phyloP scores from a whole-genome alignment of 2,797 vertebrate genomes.

The Acanthopagrus latus region DNA sequence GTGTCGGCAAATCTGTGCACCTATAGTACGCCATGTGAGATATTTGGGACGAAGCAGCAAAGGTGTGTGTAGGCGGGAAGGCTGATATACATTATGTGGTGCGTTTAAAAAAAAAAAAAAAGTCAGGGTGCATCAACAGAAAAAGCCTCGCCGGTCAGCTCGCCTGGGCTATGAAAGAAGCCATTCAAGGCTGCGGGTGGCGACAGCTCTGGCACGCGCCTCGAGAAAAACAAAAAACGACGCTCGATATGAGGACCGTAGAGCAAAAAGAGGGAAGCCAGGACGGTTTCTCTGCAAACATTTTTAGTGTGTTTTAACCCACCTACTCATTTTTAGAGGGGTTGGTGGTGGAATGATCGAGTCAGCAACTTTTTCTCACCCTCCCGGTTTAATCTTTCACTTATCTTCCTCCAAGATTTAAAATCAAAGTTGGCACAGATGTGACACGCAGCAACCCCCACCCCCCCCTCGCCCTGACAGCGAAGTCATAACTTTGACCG shows the following conservation, averaged over 20 bases:
- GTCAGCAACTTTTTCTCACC: slow-evolving; percentile 57
- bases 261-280: slow-evolving; percentile 75
- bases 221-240: slow-evolving; percentile 70
- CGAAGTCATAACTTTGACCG: not conserved
- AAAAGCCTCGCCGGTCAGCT: slow-evolving; percentile 58
- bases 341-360: slow-evolving; percentile 35
- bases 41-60: not conserved
- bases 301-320: slow-evolving; percentile 45
- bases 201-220: slow-evolving; percentile 74
- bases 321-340: slow-evolving; percentile 33
- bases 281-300: slow-evolving; percentile 75
- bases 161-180: slow-evolving; percentile 76
- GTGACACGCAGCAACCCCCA: not conserved
- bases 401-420: slow-evolving; percentile 2
- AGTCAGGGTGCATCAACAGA: slow-evolving; percentile 41
- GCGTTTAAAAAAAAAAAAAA: slow-evolving; percentile 12
- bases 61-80: not conserved
- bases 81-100: slow-evolving; percentile 40
- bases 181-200: slow-evolving; percentile 79
- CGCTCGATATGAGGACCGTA: slow-evolving; percentile 72
- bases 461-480: not conserved
- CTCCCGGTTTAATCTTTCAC: not conserved
- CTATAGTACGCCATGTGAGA: slow-evolving; percentile 3
- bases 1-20: slow-evolving; percentile 9
- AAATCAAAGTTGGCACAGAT: slow-evolving; percentile 12